Percentiles rank a stretch among this genome's conserved stretches.
These are phyloP conservation scores for Caenorhabditis becei DNA, from an alignment of 2,888 invertebrate species.

Conservation along the genomic window DNA sequence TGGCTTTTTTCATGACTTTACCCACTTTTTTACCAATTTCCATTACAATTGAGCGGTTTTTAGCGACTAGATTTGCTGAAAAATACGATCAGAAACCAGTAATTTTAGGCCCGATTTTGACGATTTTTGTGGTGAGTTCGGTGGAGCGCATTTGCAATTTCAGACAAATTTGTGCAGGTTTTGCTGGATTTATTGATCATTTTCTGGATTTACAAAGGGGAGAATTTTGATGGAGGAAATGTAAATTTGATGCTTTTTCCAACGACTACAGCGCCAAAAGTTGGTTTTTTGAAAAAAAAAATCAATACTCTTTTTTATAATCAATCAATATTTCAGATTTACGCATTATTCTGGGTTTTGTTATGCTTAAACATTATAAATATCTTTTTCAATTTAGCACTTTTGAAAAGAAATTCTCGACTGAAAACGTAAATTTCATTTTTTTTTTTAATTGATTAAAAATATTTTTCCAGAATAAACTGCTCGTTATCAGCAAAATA, in stretches of 20 bases:
- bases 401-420: neutral
- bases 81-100: slow-evolving; percentile 22
- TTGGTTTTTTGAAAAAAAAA: neutral
- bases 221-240: slow-evolving; percentile 7
- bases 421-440: slow-evolving; percentile 3
- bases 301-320: neutral
- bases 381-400: neutral
- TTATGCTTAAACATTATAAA: neutral
- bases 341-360: neutral
- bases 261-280: neutral
- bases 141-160: neutral
- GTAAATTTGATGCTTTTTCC: slow-evolving; percentile 9
- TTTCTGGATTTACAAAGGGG: neutral
- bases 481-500: slow-evolving; percentile 17
- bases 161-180: neutral
- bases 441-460: no score
- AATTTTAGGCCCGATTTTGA: slow-evolving; percentile 16
- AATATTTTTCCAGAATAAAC: no score
- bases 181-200: neutral
- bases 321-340: neutral
- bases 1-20: slow-evolving; percentile 20
- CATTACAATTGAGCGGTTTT: slow-evolving; percentile 36
- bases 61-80: slow-evolving; percentile 19
- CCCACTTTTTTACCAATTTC: slow-evolving; percentile 37
- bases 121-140: slow-evolving; percentile 11